A percentile compares a stretch with the other conserved stretches of the same genome.
Conservation (phyloP, 2,797 vertebrate genomes). For the Rhabdophis nuchalis region DNA sequence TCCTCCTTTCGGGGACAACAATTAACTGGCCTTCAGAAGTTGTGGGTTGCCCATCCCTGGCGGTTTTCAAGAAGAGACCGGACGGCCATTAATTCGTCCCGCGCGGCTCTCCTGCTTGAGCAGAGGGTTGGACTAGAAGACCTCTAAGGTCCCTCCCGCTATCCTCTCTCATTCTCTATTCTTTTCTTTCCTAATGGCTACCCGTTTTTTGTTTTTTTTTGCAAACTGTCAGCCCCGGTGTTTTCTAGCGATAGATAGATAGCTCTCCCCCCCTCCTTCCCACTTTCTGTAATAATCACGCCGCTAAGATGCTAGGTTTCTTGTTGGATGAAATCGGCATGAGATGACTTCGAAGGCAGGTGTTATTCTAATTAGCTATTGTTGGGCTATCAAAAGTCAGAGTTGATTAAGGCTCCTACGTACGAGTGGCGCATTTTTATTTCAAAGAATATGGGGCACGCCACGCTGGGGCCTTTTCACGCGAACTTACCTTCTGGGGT, state of each 20-base stretch:
- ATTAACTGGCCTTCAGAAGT: too few relatives aligned
- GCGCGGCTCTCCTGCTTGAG: neutral
- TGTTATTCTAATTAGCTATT: conserved; percentile 99
- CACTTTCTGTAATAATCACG: conserved; percentile 68
- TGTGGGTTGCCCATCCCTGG: too few relatives aligned
- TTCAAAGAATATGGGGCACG: conserved; percentile 93
- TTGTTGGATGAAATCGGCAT: conserved; percentile 87
- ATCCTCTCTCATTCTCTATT: neutral
- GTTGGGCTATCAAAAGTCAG: conserved; percentile 99
- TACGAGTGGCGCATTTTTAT: conserved; percentile 92
- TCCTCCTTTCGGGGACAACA: too few relatives aligned
- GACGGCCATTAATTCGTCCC: neutral
- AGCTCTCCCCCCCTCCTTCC: too few relatives aligned
- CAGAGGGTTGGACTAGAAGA: neutral
- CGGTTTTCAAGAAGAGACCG: neutral
- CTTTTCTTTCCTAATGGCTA: conserved; percentile 65
- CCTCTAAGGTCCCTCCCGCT: neutral
- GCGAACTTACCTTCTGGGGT: conserved; percentile 85
- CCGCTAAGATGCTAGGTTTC: conserved; percentile 81
- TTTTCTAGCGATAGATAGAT: conserved; percentile 62
- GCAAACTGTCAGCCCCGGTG: conserved; percentile 49
- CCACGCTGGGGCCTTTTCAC: conserved; percentile 98
- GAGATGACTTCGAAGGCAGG: conserved; percentile 93
- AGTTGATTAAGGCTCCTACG: conserved; percentile 98
- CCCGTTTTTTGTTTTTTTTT: conserved; percentile 48